These are phyloP conservation scores for Apaloderma vittatum DNA, from an alignment of 2,113 vertebrate genomes.

Conservation along the genomic window DNA sequence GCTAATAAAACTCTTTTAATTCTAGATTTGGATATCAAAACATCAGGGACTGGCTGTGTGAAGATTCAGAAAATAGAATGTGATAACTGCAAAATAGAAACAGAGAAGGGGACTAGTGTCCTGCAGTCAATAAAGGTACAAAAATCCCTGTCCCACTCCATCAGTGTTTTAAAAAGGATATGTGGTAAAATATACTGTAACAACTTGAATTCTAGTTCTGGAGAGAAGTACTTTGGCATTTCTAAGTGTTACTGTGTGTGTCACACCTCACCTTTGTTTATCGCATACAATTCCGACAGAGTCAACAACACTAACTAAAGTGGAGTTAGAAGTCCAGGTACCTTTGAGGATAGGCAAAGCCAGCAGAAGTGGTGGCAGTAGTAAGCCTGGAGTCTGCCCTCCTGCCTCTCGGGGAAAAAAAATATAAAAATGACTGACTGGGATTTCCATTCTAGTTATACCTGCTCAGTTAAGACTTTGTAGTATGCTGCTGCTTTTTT, in stretches of 20 bases:
- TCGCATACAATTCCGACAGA: background rate
- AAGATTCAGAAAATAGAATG: constrained; percentile 90
- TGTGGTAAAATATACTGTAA: background rate
- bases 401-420: background rate
- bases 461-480: background rate
- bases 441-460: background rate
- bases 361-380: background rate
- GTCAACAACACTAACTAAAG: background rate
- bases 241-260: background rate
- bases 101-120: constrained; percentile 86
- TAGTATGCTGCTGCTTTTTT: background rate
- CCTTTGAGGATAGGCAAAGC: background rate
- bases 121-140: constrained; percentile 91
- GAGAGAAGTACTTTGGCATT: background rate
- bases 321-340: background rate
- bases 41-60: constrained; percentile 84
- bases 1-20: constrained; percentile 42
- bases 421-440: background rate
- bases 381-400: background rate
- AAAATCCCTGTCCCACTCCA: background rate
- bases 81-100: constrained; percentile 89
- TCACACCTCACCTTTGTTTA: background rate
- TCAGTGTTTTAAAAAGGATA: background rate
- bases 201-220: background rate
- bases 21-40: constrained; percentile 90